These are phyloP conservation scores for Adelphocoris suturalis DNA, from an alignment of 2,888 invertebrate genomes.

Conservation along the genomic window DNA sequence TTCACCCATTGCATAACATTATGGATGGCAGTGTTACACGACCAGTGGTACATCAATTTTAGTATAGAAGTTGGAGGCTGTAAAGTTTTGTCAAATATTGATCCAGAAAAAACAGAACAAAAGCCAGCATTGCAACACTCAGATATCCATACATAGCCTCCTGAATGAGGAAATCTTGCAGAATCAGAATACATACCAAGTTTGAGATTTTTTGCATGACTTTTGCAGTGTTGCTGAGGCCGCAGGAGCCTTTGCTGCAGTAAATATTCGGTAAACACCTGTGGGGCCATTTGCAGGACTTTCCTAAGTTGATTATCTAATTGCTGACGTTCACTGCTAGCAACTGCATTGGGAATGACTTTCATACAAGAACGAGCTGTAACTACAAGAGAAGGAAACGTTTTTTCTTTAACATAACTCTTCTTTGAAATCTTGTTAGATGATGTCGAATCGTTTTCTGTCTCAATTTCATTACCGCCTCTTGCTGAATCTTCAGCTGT, in stretches of 20 bases:
- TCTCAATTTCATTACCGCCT: neutral
- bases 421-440: neutral
- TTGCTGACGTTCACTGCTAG: constrained; percentile 75
- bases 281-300: constrained; percentile 88
- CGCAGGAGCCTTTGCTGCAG: constrained; percentile 87
- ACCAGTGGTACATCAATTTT: constrained; percentile 94
- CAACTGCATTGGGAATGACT: constrained; percentile 79
- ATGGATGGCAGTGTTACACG: constrained; percentile 92
- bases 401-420: constrained; percentile 82
- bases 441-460: neutral
- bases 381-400: constrained; percentile 92
- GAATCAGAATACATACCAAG: constrained; percentile 92
- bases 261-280: constrained; percentile 93
- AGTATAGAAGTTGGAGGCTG: constrained; percentile 90
- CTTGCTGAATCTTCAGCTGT: neutral
- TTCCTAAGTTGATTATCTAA: constrained; percentile 89
- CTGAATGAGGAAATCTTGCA: constrained; percentile 90
- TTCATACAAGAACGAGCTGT: constrained; percentile 89
- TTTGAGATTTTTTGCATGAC: constrained; percentile 82
- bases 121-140: constrained; percentile 89
- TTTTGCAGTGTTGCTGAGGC: constrained; percentile 71
- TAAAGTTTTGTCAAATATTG: constrained; percentile 91
- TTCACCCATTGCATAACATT: constrained; percentile 94
- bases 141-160: constrained; percentile 94
- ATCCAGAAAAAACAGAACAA: constrained; percentile 85